Conservation (phyloP, 2,113 vertebrate genomes). For the Delphinus delphis region DNA sequence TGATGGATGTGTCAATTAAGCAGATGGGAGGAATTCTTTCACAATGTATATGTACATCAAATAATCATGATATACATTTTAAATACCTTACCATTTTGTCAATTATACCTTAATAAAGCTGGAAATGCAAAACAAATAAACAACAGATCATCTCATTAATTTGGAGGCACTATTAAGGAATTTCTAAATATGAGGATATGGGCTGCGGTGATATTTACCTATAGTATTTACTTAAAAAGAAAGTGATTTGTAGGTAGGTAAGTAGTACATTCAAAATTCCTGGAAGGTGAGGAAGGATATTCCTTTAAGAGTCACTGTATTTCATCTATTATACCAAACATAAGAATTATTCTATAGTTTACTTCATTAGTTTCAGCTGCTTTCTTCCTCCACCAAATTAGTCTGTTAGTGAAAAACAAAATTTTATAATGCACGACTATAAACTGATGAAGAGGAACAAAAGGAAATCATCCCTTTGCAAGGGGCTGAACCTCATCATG, state of each 20-base stretch:
- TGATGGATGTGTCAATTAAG: background rate
- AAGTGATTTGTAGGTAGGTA: background rate
- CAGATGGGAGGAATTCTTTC: background rate
- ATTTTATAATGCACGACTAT: background rate
- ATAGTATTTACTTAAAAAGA: background rate
- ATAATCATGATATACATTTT: background rate
- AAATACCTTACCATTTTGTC: background rate
- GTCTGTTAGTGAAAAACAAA: background rate
- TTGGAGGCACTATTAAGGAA: background rate
- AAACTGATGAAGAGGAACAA: background rate
- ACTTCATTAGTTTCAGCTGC: background rate
- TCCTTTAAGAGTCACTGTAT: background rate
- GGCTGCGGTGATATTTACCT: background rate
- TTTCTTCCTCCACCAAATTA: background rate
- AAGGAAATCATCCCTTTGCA: background rate
- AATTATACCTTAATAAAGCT: background rate
- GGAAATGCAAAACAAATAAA: background rate
- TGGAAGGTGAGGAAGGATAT: background rate
- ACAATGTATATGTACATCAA: background rate
- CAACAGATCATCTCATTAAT: background rate
- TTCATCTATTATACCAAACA: background rate
- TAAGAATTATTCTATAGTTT: background rate
- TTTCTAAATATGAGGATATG: slow-evolving; percentile 21
- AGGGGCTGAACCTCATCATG: background rate
- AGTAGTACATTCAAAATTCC: background rate